Conservation (phyloP, 2,888 invertebrate genomes). For the Agriopis marginaria region DNA sequence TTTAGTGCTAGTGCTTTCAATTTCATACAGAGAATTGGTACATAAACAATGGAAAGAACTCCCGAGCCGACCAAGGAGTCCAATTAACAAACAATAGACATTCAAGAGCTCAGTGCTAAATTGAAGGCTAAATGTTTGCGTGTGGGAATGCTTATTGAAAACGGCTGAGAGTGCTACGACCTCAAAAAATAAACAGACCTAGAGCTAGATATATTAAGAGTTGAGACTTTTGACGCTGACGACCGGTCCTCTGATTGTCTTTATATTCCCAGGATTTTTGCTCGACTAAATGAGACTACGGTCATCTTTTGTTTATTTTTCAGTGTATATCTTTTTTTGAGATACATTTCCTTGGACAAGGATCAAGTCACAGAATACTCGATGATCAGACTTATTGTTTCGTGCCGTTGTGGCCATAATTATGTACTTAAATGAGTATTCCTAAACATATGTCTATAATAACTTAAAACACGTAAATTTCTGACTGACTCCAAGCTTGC, state of each 20-base stretch:
- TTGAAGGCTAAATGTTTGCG: constrained; percentile 25
- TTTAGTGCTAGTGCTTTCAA: neutral
- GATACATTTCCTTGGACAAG: too few species aligned
- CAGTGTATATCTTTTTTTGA: too few species aligned
- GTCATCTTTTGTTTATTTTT: too few species aligned
- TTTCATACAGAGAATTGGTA: neutral
- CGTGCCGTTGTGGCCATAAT: too few species aligned
- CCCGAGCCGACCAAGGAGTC: constrained; percentile 1
- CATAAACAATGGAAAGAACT: neutral
- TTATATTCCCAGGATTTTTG: neutral
- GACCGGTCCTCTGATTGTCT: neutral
- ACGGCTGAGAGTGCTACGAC: constrained; percentile 21
- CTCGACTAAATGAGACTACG: too few species aligned
- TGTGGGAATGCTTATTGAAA: constrained; percentile 32
- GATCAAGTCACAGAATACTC: too few species aligned
- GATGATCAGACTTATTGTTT: too few species aligned
- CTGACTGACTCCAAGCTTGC: too few species aligned
- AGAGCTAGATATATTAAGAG: neutral
- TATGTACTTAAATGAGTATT: too few species aligned
- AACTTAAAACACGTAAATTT: too few species aligned
- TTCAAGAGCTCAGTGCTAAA: constrained; percentile 25
- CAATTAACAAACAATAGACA: constrained; percentile 26
- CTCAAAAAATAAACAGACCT: constrained; percentile 13
- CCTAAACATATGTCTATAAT: too few species aligned
- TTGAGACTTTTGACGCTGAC: neutral